phyloP scores from a whole-genome alignment of 92 coral and sea anemone genomes.

The Plumapathes pennacea region DNA sequence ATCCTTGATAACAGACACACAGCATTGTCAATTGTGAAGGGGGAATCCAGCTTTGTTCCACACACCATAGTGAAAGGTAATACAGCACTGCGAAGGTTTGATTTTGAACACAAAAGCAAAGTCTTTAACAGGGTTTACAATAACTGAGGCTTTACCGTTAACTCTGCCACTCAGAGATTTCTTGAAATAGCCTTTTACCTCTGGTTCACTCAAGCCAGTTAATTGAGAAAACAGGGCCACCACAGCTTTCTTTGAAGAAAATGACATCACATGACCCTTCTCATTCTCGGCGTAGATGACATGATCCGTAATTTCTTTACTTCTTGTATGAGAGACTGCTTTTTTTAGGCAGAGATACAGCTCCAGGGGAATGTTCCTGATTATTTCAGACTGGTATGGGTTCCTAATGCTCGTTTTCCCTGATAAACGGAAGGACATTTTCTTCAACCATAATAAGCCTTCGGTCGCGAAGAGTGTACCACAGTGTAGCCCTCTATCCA shows the following conservation, averaged over 20 bases:
- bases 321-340: conserved; percentile 40
- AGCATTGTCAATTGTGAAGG: conserved; percentile 30
- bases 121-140: conserved; percentile 37
- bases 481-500: conserved; percentile 46
- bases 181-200: conserved; percentile 40
- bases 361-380: conserved; percentile 55
- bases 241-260: conserved; percentile 47
- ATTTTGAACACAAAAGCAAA: conserved; percentile 45
- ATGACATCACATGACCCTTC: conserved; percentile 52
- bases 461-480: conserved; percentile 32
- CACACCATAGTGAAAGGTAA: conserved; percentile 68
- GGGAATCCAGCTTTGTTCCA: conserved; percentile 73
- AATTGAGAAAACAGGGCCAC: conserved; percentile 34
- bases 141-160: conserved; percentile 47
- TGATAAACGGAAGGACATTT: conserved; percentile 34
- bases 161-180: conserved; percentile 39
- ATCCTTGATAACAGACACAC: no score
- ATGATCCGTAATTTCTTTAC: conserved; percentile 52
- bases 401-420: conserved; percentile 48
- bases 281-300: conserved; percentile 50
- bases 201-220: conserved; percentile 42
- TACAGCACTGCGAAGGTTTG: conserved; percentile 41
- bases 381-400: conserved; percentile 46
- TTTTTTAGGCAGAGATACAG: conserved; percentile 43
- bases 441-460: conserved; percentile 53